These are phyloP conservation scores for Picus viridis DNA, from an alignment of 2,797 vertebrate genomes.

Conservation along the genomic window DNA sequence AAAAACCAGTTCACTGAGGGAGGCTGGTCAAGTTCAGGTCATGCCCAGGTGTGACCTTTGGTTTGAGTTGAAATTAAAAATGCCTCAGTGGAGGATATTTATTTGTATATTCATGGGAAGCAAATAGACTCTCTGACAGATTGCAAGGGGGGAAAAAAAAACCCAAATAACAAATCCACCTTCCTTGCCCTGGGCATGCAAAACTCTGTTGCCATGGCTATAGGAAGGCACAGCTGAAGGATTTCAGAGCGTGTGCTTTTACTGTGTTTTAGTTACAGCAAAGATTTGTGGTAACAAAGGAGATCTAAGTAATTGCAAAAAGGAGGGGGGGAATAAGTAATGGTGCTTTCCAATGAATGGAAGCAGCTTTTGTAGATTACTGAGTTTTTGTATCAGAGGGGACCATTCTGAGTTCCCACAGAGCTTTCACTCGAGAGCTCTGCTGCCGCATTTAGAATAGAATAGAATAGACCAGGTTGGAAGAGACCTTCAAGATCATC, in stretches of 20 bases:
- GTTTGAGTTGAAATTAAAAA: not conserved
- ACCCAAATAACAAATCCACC: not conserved
- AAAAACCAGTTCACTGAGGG: not conserved
- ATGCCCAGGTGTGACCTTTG: not conserved
- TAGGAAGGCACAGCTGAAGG: not conserved
- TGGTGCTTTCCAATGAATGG: not conserved
- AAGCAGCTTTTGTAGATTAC: slow-evolving; percentile 23
- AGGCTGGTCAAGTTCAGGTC: not conserved
- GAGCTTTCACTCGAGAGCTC: not conserved
- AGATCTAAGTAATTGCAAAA: not conserved
- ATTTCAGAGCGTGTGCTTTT: slow-evolving; percentile 40
- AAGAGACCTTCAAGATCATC: no score
- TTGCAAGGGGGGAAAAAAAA: not conserved
- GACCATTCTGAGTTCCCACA: not conserved
- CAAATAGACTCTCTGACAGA: not conserved
- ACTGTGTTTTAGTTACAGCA: slow-evolving; percentile 28
- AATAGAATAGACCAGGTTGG: no score
- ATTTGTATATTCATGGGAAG: not conserved
- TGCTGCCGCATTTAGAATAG: not conserved
- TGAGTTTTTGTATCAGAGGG: not conserved
- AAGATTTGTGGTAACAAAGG: slow-evolving; percentile 25
- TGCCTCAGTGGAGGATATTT: not conserved
- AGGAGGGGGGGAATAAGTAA: not conserved
- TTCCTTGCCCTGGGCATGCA: not conserved
- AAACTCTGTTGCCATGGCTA: slow-evolving; percentile 33